phyloP scores from a whole-genome alignment of 2,888 invertebrate species.

The Acanthosepion lycidas region DNA sequence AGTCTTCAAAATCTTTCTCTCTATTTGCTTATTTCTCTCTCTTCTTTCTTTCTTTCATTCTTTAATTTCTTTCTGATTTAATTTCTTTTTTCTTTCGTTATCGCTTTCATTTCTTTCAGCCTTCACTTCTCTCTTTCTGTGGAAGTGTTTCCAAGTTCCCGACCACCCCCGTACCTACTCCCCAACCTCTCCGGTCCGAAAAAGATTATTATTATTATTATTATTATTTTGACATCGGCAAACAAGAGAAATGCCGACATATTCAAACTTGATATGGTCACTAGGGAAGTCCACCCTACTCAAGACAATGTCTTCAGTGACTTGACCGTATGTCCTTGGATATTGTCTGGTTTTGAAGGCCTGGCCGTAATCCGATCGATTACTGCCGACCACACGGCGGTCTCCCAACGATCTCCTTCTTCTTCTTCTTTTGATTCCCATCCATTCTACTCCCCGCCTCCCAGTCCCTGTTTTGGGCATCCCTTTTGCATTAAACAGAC shows the following conservation, averaged over 20 bases:
- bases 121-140: too few species aligned
- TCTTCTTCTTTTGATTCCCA: not conserved
- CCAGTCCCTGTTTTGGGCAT: not conserved
- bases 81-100: too few species aligned
- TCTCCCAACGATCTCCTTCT: not conserved
- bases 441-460: not conserved
- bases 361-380: not conserved
- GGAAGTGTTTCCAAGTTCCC: not conserved
- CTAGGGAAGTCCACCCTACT: not conserved
- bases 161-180: not conserved
- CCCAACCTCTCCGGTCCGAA: not conserved
- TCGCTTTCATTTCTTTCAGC: too few species aligned
- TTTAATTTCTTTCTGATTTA: too few species aligned
- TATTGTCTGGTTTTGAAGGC: not conserved
- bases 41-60: too few species aligned
- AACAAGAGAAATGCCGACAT: not conserved
- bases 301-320: not conserved
- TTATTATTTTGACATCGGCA: not conserved
- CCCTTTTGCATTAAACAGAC: not conserved
- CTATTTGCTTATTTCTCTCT: too few species aligned
- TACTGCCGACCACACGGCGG: not conserved
- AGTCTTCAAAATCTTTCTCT: too few species aligned
- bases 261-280: not conserved
- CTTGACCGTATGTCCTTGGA: slow-evolving; percentile 17
- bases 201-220: not conserved